Evolutionary conservation across 1,140 invertebrate species (phyloP), one percentile per base, ranked within the genome.

Genomic region (Penaeus japonicus): DNA sequence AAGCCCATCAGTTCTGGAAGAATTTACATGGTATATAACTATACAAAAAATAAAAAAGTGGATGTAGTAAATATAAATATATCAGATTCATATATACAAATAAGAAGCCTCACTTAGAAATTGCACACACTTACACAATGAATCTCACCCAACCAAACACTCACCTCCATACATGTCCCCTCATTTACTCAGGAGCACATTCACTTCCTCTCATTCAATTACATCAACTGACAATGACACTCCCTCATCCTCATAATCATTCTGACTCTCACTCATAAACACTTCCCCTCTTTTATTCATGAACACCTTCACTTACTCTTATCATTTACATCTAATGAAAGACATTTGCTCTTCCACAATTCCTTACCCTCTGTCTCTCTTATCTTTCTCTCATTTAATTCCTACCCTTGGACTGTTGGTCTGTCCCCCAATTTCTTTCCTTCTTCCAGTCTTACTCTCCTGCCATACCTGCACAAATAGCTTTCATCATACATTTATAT

Each of bases 401-500:
- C n/a, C n/a, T n/a, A n/a, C n/a, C n/a, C n/a, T n/a, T n/a, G n/a
- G n/a, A n/a, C n/a, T n/a, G n/a, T n/a, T n/a, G n/a, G n/a, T 70
- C 65, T 24, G 39, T 35, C 5, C n/a, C 39, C 77, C n/a, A 3
- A 15, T 3, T 24, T 27, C 2, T 90, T 94, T 94, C 78, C 94
- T 92, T 35, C 94, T 93, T 89, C 96, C 96, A 12, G 94, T 94
- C 65, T 93, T 92, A 18, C 94, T 39, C 35, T 39, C 35, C 2
- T 39, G 93, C 4, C 94, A 4, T 7, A 4, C 35, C 2, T 39
- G 93, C 4, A 96, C 94, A 15, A 95, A 32, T 39, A 65, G 80
- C 75, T 17, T 57, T 80, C n/a, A 79, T 55, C 24, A 30, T 30
- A 12, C 78, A 10, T 10, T 55, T n/a, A 12, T 10, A 24, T 82